phyloP scores from a whole-genome alignment of 2,797 vertebrate species.

The Cryptoprocta ferox region DNA sequence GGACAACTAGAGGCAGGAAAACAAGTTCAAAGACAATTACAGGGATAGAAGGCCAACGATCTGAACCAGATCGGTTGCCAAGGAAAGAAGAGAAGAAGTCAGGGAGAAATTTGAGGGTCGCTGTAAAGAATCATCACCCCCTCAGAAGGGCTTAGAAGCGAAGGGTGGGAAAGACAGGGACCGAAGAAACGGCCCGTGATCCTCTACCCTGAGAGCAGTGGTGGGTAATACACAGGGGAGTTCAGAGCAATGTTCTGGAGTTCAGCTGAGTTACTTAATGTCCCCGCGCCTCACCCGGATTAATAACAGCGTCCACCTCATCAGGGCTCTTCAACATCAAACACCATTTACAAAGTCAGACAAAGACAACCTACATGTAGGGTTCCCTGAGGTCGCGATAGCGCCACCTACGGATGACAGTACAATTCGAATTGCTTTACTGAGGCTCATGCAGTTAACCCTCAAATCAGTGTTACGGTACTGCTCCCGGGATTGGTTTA shows the following conservation, averaged over 20 bases:
- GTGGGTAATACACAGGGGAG: background rate
- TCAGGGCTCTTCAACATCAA: background rate
- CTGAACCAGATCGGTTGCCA: background rate
- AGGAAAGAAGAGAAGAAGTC: background rate
- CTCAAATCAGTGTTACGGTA: background rate
- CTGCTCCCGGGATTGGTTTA: background rate
- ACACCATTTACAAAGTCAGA: background rate
- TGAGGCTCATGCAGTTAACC: background rate
- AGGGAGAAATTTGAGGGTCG: background rate
- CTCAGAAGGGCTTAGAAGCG: background rate
- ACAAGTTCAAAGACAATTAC: background rate
- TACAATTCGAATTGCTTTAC: background rate
- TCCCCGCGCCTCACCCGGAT: too few relatives aligned
- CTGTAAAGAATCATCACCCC: background rate
- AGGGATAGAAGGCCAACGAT: background rate
- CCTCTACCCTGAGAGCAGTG: background rate
- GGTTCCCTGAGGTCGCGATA: background rate
- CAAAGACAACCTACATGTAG: background rate
- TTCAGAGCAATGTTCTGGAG: background rate
- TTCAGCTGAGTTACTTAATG: background rate
- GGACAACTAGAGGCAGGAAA: background rate
- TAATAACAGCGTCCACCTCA: background rate
- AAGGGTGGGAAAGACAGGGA: background rate
- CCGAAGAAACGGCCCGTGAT: background rate
- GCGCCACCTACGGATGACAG: background rate